Evolutionary conservation across 2,797 vertebrate species (phyloP).

Genomic region (Schizothorax lantsangensis): DNA sequence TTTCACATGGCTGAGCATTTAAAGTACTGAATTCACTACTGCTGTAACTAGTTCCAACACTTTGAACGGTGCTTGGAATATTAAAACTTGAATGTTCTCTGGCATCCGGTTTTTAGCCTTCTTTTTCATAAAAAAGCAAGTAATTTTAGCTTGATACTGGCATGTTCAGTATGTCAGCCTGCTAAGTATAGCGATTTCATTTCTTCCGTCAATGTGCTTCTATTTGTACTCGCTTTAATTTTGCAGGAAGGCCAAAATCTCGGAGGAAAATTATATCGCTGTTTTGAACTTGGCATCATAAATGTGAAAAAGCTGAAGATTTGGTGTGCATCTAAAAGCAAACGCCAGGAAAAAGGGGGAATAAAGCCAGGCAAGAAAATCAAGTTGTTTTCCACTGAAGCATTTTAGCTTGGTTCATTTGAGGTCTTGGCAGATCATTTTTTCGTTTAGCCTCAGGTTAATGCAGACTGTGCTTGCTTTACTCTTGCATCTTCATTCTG

Average conservation of each 20-base stretch:
- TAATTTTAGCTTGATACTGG: neutral
- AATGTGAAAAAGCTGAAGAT: neutral
- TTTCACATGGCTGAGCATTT: constrained; percentile 67
- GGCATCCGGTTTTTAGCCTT: neutral
- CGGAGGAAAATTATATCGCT: neutral
- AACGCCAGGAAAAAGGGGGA: neutral
- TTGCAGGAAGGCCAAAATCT: neutral
- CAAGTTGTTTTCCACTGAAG: constrained; percentile 14
- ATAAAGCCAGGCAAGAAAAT: constrained; percentile 18
- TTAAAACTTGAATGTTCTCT: constrained; percentile 32
- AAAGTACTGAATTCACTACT: constrained; percentile 57
- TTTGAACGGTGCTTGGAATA: constrained; percentile 58
- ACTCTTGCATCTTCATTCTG: constrained; percentile 14
- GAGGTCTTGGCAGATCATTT: constrained; percentile 14
- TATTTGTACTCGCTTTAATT: constrained; percentile 12
- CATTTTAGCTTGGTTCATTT: constrained; percentile 34
- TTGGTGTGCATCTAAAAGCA: constrained; percentile 4
- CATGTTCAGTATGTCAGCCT: neutral
- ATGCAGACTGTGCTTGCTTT: constrained; percentile 26
- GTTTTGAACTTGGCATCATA: constrained; percentile 11
- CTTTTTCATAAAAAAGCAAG: neutral
- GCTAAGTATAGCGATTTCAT: neutral
- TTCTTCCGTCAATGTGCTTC: neutral
- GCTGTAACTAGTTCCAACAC: constrained; percentile 59
- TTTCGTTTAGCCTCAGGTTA: constrained; percentile 35